Base-by-base conservation (phyloP, 2,797 vertebrate species). In the Thaleichthys pacificus region DNA sequence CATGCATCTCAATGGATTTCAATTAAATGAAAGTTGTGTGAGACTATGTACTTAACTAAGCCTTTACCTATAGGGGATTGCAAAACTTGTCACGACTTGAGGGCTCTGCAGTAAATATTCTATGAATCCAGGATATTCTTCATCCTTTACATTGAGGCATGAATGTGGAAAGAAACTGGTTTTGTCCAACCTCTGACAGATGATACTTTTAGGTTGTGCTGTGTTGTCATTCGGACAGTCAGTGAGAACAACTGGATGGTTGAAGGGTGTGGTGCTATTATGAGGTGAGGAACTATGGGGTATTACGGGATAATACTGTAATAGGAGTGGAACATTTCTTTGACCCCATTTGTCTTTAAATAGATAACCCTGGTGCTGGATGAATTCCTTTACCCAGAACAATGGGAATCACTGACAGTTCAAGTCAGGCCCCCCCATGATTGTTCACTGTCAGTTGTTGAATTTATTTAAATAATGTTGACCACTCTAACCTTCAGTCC, bases 181-280 rank as follows among this genome's bases (percentile, higher is more conserved):
- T 47, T 47, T 11, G 42, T 47, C 42, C 42, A 47, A 8, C 9
- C 12, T 47, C 19, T n/a, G 51, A 56, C 51, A 56, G 51, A 17
- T 56, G 17, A 56, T 56, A 17, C 5, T 56, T 19, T 47, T 47
- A 47, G 51, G 5, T 17, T 54, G 3, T 12, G 51, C 42, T 19
- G 42, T 70, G 21, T 49, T 42, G 30, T 35, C 57, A 42, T 60
- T 70, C n/a, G 11, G 22, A 70, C 51, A 30, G n/a, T 68, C 5
- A 38, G 30, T 38, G 21, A 26, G 19, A 65, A 72, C 51, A 72
- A 19, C 35, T 38, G 51, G 28, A 57, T 68, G 47, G 3, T 30
- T 68, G 51, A 68, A 19, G 66, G 66, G 66, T 67, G 66, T 54
- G 66, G 66, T n/a, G 47, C 24, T 28, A 54, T 68, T 68, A 49